Base-by-base conservation (phyloP, 2,113 vertebrate genomes). In the Fulmarus glacialis region DNA sequence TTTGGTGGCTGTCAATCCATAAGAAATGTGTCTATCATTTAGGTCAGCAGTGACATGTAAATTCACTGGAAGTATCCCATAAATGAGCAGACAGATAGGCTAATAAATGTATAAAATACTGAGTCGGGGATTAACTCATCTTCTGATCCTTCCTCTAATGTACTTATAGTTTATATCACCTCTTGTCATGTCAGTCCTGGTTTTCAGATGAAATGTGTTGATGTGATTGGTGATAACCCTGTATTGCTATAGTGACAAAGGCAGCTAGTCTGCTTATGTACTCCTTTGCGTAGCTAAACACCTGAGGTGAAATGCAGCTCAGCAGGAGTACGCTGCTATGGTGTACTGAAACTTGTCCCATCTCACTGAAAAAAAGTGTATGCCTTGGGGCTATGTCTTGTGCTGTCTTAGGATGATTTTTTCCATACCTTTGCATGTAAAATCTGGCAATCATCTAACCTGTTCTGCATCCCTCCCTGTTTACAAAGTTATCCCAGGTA, bases 321-420 rank as follows among this genome's bases (percentile, higher is more conserved):
- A 62, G 36, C 17, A 29, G 47, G 27, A 36, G 16, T 15, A 36
- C 1, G 1, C 11, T 12, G 4, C 13, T 15, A 9, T 4, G 16
- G 34, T 18, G 7, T 38, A 29, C 29, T 21, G 42, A 67, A 87
- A 50, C 3, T 6, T 43, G 50, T 11, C 40, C 10, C n/a, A 27
- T n/a, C 45, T 32, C n/a, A 17, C 68, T 52, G 24, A 52, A 32
- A 77, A 9, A n/a, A 63, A 8, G 4, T 30, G 10, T 19, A 8
- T 55, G 38, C 40, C 38, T 48, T 66, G 29, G 52, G 30, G 11
- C 30, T 66, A 13, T 38, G 36, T 13, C 38, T 15, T 40, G 16
- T 67, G 42, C 22, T 45, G 53, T 19, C 34, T 18, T 52, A 24
- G 30, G 15, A 34, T 56, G 21, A 32, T 5, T 23, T 48, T 63